Base-by-base conservation (phyloP, 2,113 vertebrate species). In the Octodon degus region DNA sequence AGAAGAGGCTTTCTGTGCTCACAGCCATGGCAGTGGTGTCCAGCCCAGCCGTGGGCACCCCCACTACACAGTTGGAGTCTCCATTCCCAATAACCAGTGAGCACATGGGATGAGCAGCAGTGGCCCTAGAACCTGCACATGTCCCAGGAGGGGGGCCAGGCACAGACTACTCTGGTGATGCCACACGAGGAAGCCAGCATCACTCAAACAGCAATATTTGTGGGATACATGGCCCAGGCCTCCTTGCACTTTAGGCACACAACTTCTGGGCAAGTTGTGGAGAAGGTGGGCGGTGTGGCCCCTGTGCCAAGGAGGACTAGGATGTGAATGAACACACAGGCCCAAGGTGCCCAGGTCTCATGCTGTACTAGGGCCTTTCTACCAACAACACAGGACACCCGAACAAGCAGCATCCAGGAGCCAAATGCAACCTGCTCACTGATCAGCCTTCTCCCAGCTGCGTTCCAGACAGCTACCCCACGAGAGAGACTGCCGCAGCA, bases 401-500 rank as follows among this genome's bases (percentile, higher is more conserved):
- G 27, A 84, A 19, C 70, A 58, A 25, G 0, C 2, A 27, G 34
- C 24, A 8, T 53, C 63, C 58, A 7, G 37, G 22, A 58, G 7
- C 17, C 37, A n/a, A 62, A n/a, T 24, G 7, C 7, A 30, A 34
- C 20, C 8, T 16, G 22, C 6, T 3, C 27, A 2, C 40, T 34
- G 1, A 14, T 11, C 0, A 13, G 7, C 58, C 58, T 43, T 43
- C 34, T 83, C 40, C 2, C 30, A 55, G 22, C 20, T 9, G 19
- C 53, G 89, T 3, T 34, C 37, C 22, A 13, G 17, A 58, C 37
- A 32, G 53, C 1, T 0, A 27, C 12, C 5, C 11, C 4, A 4
- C 32, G n/a, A 60, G 72, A 86, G n/a, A n/a, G 22, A 9, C 7
- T 53, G 19, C 76, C 11, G 20, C 22, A 79, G 32, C 13, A 16